These are phyloP conservation scores for Pegoplata infirma DNA, from an alignment of 2,888 invertebrate species.

Conservation along the genomic window DNA sequence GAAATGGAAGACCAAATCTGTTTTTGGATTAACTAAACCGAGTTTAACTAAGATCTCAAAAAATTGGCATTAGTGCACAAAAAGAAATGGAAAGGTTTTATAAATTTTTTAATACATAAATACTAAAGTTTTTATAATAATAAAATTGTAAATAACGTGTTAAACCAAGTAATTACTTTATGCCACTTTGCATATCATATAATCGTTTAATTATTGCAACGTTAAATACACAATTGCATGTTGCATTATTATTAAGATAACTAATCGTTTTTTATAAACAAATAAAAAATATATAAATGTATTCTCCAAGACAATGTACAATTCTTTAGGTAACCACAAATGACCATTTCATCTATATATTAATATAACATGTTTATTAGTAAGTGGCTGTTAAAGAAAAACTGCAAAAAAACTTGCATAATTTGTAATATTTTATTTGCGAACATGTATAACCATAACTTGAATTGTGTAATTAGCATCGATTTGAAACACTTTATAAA, in stretches of 20 bases:
- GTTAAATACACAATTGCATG: constrained; percentile 58
- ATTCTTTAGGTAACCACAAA: not conserved
- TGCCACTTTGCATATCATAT: not conserved
- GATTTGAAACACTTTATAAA: constrained; percentile 10
- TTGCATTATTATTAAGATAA: constrained; percentile 45
- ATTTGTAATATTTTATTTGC: constrained; percentile 3
- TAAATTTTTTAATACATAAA: no score
- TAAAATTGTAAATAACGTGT: no score
- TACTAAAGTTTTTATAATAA: no score
- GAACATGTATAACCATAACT: constrained; percentile 13
- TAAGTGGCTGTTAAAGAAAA: not conserved
- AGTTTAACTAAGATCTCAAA: no score
- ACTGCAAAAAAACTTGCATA: not conserved
- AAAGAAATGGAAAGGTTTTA: no score
- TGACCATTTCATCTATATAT: not conserved
- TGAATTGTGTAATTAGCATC: constrained; percentile 25
- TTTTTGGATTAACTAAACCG: no score
- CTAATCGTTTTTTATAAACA: not conserved
- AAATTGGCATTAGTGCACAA: no score
- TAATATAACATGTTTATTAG: not conserved
- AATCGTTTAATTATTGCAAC: constrained; percentile 7
- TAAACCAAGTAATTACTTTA: not conserved
- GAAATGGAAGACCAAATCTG: no score
- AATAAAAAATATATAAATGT: no score
- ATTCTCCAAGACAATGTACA: not conserved